Evolutionary conservation across 2,888 invertebrate species (phyloP), one percentile per base, ranked within the genome.

Genomic region (Volucella bombylans): DNA sequence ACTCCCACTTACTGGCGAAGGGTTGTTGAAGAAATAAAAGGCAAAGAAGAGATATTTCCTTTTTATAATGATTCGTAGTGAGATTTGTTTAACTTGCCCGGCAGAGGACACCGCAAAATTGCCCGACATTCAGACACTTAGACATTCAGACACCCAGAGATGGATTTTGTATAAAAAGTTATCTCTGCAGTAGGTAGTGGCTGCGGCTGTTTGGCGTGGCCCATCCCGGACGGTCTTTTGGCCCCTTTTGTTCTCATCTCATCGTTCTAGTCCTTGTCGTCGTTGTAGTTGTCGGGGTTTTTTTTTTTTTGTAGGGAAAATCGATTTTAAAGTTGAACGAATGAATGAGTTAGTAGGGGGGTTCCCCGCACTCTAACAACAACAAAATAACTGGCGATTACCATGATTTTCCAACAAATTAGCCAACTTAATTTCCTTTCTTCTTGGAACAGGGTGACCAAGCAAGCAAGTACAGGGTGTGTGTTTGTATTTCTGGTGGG

Each of bases 391-490:
- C 71, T 72, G 67, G 57, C 85, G 85, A 85, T 85, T 85, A 85
- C 85, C 85, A 85, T 85, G 85, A 85, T 85, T 85, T 85, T 85
- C 85, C 85, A 85, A 85, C 85, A 85, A 85, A 85, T 85, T 85
- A 85, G 81, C 76, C 85, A 85, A 85, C 81, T 85, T 85, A 85
- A 85, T 85, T 85, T 85, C 85, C 85, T 85, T 78, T 74, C 73
- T 68, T 61, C 74, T 68, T 1, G 41, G 23, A 4, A 14, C 23
- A 6, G 39, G n/a, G 55, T 1, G 11, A 31, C 31, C 31, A 6
- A 31, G 31, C 31, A 31, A 31, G 31, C 4, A 31, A 31, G 31
- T 0, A 31, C 6, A 6, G 31, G 31, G 4, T 6, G 31, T 23
- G 18, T 2, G 18, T 23, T 1, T 23, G 18, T 23, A 1, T 10